Evolutionary conservation across 2,113 vertebrate species (phyloP), one percentile per base, ranked within the genome.

Genomic region (Ploceus nigricollis): DNA sequence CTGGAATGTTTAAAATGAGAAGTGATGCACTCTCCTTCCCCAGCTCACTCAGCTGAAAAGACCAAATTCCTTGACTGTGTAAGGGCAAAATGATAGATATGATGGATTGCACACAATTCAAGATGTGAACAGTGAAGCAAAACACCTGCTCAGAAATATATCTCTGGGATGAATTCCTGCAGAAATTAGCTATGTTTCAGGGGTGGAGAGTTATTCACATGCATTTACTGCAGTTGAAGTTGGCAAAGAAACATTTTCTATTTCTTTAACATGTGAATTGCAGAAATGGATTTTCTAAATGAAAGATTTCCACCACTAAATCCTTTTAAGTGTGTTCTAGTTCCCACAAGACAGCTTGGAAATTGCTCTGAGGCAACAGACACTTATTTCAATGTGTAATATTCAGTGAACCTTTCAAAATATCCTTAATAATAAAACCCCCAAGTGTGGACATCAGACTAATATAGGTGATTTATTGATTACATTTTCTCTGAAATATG

Each of bases 201-300:
- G 69, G 44, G 31, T 58, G 50, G 50, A 70, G 64, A 91, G 31
- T 14, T 80, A 65, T 91, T 97, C 89, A 48, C 80, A 79, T 80
- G 50, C 65, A 50, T 93, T 92, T 94, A 65, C 47, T 93, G 60
- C 50, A 65, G 58, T 6, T 84, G 68, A 96, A 97, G 70, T 80
- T 96, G 78, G 77, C 89, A 97, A 97, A 96, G 94, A 97, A 97
- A 96, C 61, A 96, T 95, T 97, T 94, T 78, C 66, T 28, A 18
- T 97, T 97, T 83, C 90, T 96, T 97, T 97, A 97, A 97, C 96
- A 94, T 91, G 94, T 27, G 72, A 96, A 97, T 97, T 94, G 92
- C 72, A 83, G 78, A 98, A 98, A 95, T 96, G 94, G 89, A 89
- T 97, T 97, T 97, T 96, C 87, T 97, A 97, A 97, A 97, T 97